A percentile compares a stretch with the other conserved stretches of the same genome.
Conservation (phyloP, 2,113 vertebrate genomes). For the Lichenostomus cassidix region DNA sequence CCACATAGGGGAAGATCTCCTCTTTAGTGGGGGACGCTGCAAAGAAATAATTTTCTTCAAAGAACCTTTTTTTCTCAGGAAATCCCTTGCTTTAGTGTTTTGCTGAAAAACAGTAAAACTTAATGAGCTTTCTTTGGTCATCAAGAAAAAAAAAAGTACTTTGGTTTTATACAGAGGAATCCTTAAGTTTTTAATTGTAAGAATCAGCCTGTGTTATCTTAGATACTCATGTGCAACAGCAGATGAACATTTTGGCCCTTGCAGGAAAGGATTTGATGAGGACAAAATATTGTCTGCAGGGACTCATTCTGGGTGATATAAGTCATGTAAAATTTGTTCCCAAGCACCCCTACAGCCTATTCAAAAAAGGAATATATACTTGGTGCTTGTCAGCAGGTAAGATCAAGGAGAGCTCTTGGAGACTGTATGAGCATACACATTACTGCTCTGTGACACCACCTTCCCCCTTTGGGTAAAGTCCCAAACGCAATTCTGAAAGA, state of each 20-base stretch:
- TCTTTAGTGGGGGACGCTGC: neutral
- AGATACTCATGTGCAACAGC: neutral
- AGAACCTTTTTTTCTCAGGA: neutral
- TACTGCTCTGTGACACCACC: neutral
- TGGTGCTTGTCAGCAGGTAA: neutral
- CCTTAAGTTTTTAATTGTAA: neutral
- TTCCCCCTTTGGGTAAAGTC: neutral
- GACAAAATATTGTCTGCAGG: neutral
- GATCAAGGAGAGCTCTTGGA: neutral
- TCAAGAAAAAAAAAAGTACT: neutral
- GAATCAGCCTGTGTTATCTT: neutral
- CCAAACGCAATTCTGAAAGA: fast-evolving
- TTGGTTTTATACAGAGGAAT: neutral
- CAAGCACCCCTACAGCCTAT: neutral
- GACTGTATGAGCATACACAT: too few relatives aligned
- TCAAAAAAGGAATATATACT: neutral
- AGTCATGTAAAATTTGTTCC: neutral
- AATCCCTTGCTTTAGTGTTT: neutral
- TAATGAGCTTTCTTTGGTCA: neutral
- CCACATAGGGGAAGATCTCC: fast-evolving
- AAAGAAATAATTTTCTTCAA: neutral
- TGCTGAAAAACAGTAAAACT: neutral
- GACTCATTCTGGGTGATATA: neutral
- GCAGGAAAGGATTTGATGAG: neutral
- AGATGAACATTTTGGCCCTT: neutral